A percentile compares a stretch with the other conserved stretches of the same genome.
Evolutionary conservation across 2,797 vertebrate genomes (phyloP).

Genomic region (Anisognathus igniventris): DNA sequence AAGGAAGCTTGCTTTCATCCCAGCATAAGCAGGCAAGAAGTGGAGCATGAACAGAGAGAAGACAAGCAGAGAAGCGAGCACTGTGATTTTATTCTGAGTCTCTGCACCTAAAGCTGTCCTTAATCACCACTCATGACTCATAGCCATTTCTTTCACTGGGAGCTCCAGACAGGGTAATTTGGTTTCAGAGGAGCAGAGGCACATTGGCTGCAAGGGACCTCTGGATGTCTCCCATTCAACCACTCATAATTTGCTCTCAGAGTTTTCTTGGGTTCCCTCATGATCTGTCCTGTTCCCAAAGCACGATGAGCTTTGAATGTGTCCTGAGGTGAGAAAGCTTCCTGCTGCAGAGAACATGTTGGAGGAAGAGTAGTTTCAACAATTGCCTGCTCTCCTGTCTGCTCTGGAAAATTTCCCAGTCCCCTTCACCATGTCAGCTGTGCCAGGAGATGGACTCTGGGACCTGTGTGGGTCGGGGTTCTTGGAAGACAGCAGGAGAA

Average conservation of each 20-base stretch:
- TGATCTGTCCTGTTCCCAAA: neutral
- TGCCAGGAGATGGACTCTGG: neutral
- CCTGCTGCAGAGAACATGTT: neutral
- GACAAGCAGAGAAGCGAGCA: slow-evolving; percentile 4
- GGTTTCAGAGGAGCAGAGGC: neutral
- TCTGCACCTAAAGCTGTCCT: slow-evolving; percentile 40
- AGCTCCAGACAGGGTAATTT: slow-evolving; percentile 20
- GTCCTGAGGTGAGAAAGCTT: neutral
- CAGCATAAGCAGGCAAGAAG: slow-evolving; percentile 38
- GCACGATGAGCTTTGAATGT: neutral
- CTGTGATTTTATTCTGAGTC: slow-evolving; percentile 17
- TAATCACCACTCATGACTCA: slow-evolving; percentile 48
- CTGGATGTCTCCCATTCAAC: neutral
- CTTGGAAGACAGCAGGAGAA: neutral
- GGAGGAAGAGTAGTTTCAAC: neutral
- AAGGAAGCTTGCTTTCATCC: slow-evolving; percentile 51
- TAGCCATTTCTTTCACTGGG: slow-evolving; percentile 21
- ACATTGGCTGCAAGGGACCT: neutral
- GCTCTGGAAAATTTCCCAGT: neutral
- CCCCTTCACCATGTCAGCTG: neutral
- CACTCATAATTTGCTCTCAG: neutral
- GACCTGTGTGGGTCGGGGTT: neutral
- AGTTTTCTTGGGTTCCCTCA: neutral
- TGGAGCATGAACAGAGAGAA: slow-evolving; percentile 31
- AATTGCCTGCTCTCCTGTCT: neutral